These are phyloP conservation scores for Baccha elongata DNA, from an alignment of 2,888 invertebrate genomes.

Conservation along the genomic window DNA sequence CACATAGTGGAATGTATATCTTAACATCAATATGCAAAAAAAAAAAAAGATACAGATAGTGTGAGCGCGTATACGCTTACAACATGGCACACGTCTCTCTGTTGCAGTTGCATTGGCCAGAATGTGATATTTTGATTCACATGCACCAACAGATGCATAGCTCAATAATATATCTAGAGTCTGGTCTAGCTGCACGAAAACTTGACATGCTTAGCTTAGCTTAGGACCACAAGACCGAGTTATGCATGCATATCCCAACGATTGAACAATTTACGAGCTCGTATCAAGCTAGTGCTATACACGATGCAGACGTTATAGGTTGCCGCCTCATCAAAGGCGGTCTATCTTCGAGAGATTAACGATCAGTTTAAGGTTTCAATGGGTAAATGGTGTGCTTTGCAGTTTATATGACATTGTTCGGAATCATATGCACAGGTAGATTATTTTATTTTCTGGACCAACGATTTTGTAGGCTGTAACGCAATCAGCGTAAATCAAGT, in stretches of 20 bases:
- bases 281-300: slow-evolving; percentile 61
- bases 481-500: slow-evolving; percentile 73
- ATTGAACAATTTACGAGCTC: slow-evolving; percentile 67
- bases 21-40: slow-evolving; percentile 47
- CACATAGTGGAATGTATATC: slow-evolving; percentile 46
- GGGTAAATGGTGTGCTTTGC: slow-evolving; percentile 52
- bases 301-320: slow-evolving; percentile 14
- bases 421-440: slow-evolving; percentile 56
- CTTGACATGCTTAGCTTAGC: slow-evolving; percentile 49
- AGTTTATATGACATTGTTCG: slow-evolving; percentile 67
- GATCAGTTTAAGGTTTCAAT: slow-evolving; percentile 66
- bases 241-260: slow-evolving; percentile 68
- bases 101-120: slow-evolving; percentile 34
- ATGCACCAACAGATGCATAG: slow-evolving; percentile 39
- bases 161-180: not conserved
- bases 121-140: slow-evolving; percentile 55
- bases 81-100: slow-evolving; percentile 48
- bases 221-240: slow-evolving; percentile 16
- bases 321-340: slow-evolving; percentile 73
- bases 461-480: slow-evolving; percentile 64
- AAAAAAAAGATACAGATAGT: slow-evolving; percentile 10
- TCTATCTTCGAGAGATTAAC: slow-evolving; percentile 64
- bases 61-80: slow-evolving; percentile 37
- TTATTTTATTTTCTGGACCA: slow-evolving; percentile 40
- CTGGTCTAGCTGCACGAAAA: slow-evolving; percentile 43